These are phyloP conservation scores for Argopecten irradians DNA, from an alignment of 1,140 invertebrate species.

Conservation along the genomic window DNA sequence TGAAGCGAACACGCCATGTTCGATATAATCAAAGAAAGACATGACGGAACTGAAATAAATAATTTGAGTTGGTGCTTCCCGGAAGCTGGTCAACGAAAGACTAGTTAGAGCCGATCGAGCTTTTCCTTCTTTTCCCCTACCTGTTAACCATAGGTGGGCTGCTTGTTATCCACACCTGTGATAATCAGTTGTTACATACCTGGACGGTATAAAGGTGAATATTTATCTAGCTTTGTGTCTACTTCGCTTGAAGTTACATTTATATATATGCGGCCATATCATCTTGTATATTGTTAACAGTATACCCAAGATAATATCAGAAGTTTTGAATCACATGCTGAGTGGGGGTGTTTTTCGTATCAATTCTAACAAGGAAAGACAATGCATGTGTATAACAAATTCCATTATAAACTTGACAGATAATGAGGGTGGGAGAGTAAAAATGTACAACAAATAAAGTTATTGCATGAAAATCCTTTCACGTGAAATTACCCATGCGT, in stretches of 20 bases:
- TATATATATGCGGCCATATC: neutral
- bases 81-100: neutral
- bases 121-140: neutral
- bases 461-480: too few species aligned
- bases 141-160: neutral
- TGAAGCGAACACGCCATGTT: slow-evolving; percentile 64
- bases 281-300: too few species aligned
- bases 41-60: neutral
- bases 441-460: too few species aligned
- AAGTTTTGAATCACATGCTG: too few species aligned
- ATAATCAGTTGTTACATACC: neutral
- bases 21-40: slow-evolving; percentile 31
- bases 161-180: neutral
- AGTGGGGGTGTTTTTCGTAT: too few species aligned
- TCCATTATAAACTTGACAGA: too few species aligned
- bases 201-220: neutral
- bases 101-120: neutral
- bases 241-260: neutral
- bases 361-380: too few species aligned
- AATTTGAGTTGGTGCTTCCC: too few species aligned
- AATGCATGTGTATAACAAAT: too few species aligned
- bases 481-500: too few species aligned
- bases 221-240: neutral
- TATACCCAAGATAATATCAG: too few species aligned
- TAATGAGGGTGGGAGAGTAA: too few species aligned